Evolutionary conservation across 1,140 invertebrate species (phyloP), one percentile per base, ranked within the genome.

Genomic region (Drosophila murphyi): DNA sequence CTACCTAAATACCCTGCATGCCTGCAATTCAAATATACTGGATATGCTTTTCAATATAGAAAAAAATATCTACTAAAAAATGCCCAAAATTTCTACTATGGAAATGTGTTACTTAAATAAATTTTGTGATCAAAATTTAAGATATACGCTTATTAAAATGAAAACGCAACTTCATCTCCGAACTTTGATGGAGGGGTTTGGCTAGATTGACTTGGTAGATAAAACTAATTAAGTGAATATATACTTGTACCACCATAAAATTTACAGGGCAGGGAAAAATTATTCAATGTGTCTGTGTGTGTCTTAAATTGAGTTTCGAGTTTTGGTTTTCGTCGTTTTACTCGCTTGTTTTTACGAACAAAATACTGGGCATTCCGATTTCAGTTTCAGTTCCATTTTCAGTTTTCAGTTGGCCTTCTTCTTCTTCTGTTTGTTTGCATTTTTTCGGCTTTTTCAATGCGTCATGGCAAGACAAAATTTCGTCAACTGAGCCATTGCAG

Each of bases 291-390:
- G 12, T 55, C 35, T 43, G 35, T 52, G 5, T 41, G 47, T n/a
- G 12, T 45, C 29, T 45, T 41, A 41, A 52, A 60, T 60, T 43
- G 51, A 63, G 43, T 57, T 62, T 51, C 56, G 37, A 72, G 51
- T 55, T 65, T 65, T 65, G 43, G 37, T 64, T 75, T 70, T 48
- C 60, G 56, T 74, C 59, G 72, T 50, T 73, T 73, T 47, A 32
- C 63, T 68, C 48, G 41, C 63, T 73, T 74, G 41, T 62, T 70
- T 62, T 69, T 59, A 48, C 12, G 41, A 57, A 57, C 52, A 52
- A 72, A 72, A 64, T 57, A 35, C 37, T 37, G 50, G 65, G 56
- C 56, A 67, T 68, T 74, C 65, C 57, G 70, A 70, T 71, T 71
- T 64, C 68, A 70, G 67, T 71, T 63, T 70, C 57, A 63, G 39